phyloP scores from a whole-genome alignment of 2,113 vertebrate species.

The Stigmatopora argus region DNA sequence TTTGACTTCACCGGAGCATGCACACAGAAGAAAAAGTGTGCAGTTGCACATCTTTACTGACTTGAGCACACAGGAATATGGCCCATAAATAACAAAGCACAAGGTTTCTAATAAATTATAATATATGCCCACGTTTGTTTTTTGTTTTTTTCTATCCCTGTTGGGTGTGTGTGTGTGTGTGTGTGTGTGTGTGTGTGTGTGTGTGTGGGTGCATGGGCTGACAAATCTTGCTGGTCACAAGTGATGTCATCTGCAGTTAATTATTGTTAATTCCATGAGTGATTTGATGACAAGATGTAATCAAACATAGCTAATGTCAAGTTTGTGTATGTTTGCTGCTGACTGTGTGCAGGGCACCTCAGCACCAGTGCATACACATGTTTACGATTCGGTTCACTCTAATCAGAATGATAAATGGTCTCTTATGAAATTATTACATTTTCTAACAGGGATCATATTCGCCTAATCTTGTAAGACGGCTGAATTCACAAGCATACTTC shows the following conservation, averaged over 20 bases:
- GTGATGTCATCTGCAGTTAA: neutral
- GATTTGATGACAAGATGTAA: conserved; percentile 6
- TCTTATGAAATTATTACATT: neutral
- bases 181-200: neutral
- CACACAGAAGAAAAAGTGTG: too few relatives aligned
- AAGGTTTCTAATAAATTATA: neutral
- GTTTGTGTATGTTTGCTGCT: neutral
- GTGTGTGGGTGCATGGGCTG: neutral
- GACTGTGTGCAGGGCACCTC: neutral
- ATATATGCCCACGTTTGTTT: too few relatives aligned
- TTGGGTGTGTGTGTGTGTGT: too few relatives aligned
- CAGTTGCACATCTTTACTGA: too few relatives aligned
- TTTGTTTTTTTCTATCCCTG: too few relatives aligned
- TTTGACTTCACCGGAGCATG: too few relatives aligned
- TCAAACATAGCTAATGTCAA: neutral
- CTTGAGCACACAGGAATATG: too few relatives aligned
- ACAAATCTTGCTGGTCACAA: neutral
- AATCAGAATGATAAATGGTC: conserved; percentile 2
- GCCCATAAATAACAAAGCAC: neutral
- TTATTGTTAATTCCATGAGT: conserved; percentile 6
- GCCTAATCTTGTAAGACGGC: neutral
- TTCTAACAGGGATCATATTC: neutral
- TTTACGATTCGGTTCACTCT: neutral
- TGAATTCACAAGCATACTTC: neutral
- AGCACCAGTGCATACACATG: neutral